phyloP scores from a whole-genome alignment of 2,888 invertebrate genomes.

The Habroteleia sp. region DNA sequence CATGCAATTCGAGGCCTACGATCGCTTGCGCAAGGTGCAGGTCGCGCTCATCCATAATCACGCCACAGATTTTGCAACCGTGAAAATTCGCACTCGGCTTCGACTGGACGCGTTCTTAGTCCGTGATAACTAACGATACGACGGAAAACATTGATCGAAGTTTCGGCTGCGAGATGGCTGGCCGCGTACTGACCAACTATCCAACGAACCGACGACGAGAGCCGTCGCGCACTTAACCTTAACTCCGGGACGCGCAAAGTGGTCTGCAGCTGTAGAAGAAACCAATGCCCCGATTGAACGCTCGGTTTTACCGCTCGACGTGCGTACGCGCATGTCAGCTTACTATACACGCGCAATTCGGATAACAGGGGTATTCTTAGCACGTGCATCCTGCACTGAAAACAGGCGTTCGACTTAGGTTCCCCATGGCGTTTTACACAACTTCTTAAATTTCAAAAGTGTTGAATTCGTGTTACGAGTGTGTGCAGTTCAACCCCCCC shows the following conservation, averaged over 20 bases:
- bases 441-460: no score
- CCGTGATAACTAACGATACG: neutral
- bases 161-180: slow-evolving; percentile 69
- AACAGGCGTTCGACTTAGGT: no score
- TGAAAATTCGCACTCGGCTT: slow-evolving; percentile 14
- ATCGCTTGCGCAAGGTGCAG: slow-evolving; percentile 88
- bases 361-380: slow-evolving; percentile 12
- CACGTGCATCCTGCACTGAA: neutral
- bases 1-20: slow-evolving; percentile 82
- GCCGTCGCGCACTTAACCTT: slow-evolving; percentile 39
- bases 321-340: slow-evolving; percentile 23
- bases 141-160: slow-evolving; percentile 1
- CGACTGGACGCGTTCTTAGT: neutral
- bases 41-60: slow-evolving; percentile 87
- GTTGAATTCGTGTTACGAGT: no score
- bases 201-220: slow-evolving; percentile 59
- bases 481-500: no score
- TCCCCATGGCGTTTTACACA: no score
- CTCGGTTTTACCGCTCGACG: slow-evolving; percentile 32
- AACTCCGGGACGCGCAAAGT: slow-evolving; percentile 24
- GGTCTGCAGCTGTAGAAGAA: slow-evolving; percentile 7
- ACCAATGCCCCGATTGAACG: slow-evolving; percentile 11
- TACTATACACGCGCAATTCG: slow-evolving; percentile 11
- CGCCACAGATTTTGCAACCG: neutral
- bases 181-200: slow-evolving; percentile 67